A percentile compares a stretch with the other conserved stretches of the same genome.
Evolutionary conservation across 1,140 invertebrate genomes (phyloP).

Genomic region (Drosophila equinoxialis): DNA sequence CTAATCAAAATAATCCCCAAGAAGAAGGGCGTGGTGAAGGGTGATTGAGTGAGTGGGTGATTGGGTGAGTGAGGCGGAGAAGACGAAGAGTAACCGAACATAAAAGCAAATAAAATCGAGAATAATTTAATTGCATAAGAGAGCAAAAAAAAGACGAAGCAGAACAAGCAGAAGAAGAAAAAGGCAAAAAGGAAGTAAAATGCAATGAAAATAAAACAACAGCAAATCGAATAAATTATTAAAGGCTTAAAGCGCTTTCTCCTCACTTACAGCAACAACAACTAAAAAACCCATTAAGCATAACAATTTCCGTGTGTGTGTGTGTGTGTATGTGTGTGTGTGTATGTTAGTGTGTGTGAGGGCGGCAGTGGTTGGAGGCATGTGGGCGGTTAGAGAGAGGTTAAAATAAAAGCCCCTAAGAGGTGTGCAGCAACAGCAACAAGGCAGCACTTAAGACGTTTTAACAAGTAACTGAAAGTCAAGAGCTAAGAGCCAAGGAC

Average conservation of each 20-base stretch:
- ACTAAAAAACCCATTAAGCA: conserved; percentile 61
- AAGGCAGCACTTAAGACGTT: conserved; percentile 67
- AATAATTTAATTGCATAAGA: conserved; percentile 31
- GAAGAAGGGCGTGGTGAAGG: not conserved
- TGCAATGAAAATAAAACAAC: conserved; percentile 14
- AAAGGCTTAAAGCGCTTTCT: conserved; percentile 16
- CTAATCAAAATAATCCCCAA: conserved; percentile 26
- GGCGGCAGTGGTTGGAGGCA: conserved; percentile 1
- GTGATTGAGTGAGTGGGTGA: not conserved
- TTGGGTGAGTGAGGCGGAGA: not conserved
- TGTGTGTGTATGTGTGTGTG: conserved; percentile 43
- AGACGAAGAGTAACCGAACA: not conserved
- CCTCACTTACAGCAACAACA: conserved; percentile 27
- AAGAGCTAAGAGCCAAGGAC: conserved; percentile 3
- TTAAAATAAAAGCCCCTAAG: conserved; percentile 30
- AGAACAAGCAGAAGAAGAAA: conserved; percentile 3
- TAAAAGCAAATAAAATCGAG: conserved; percentile 26
- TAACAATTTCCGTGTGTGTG: conserved; percentile 66
- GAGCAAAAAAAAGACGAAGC: not conserved
- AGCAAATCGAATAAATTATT: conserved; percentile 56
- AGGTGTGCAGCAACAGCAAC: conserved; percentile 51
- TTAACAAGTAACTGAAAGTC: conserved; percentile 48
- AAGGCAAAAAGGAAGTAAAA: conserved; percentile 14
- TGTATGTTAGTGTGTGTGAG: not conserved
- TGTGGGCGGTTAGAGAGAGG: conserved; percentile 32